Evolutionary conservation across 2,113 vertebrate species (phyloP).

Genomic region (Leucopsar rothschildi): DNA sequence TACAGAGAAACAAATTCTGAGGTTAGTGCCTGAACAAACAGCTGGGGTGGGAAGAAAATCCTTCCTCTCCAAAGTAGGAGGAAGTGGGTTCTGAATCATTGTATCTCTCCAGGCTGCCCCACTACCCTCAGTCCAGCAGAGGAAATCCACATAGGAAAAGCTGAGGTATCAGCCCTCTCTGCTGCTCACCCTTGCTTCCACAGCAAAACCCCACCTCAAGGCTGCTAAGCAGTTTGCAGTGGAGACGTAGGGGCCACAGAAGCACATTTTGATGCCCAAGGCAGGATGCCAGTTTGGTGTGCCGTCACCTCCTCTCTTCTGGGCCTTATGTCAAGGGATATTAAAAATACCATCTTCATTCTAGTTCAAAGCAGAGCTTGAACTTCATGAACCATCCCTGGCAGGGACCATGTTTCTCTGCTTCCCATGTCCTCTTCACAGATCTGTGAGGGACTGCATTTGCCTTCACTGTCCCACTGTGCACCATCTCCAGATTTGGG

Average conservation of each 20-base stretch:
- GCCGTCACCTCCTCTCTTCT: not conserved
- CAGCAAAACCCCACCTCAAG: not conserved
- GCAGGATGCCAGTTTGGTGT: not conserved
- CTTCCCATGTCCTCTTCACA: not conserved
- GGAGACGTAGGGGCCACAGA: not conserved
- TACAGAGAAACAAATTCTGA: not conserved
- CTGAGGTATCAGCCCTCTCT: not conserved
- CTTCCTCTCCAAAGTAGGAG: not conserved
- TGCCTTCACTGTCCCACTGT: not conserved
- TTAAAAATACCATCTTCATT: not conserved
- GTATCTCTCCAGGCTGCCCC: not conserved
- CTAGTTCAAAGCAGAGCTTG: not conserved
- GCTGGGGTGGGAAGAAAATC: not conserved
- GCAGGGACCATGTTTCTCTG: not conserved
- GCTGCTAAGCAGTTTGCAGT: not conserved
- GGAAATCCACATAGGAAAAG: accelerated
- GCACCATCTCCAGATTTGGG: not conserved
- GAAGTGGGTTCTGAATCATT: not conserved
- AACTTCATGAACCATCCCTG: not conserved
- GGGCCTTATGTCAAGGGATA: not conserved
- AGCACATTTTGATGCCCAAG: not conserved
- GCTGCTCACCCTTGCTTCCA: not conserved
- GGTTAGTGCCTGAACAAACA: not conserved
- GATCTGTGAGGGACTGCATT: not conserved
- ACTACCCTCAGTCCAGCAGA: accelerated